Percentiles rank a stretch among this genome's conserved stretches.
Evolutionary conservation across 2,113 vertebrate species (phyloP).

Genomic region (Pantherophis guttatus): DNA sequence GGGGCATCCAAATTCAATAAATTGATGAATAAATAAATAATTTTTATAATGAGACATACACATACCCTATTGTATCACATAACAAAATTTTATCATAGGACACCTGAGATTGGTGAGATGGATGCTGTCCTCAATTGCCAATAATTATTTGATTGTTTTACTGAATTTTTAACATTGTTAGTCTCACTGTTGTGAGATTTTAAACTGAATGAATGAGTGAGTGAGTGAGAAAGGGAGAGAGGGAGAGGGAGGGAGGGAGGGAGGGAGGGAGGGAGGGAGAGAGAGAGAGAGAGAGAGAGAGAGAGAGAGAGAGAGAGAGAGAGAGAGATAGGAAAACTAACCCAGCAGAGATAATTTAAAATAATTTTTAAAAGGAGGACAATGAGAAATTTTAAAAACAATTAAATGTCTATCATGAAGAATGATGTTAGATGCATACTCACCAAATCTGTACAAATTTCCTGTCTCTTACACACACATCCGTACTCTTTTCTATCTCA

Average conservation of each 20-base stretch:
- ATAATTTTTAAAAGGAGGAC: background rate
- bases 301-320: too few species aligned
- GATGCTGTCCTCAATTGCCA: background rate
- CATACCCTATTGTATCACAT: background rate
- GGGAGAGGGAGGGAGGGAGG: rapidly evolving
- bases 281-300: too few species aligned
- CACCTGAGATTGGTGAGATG: background rate
- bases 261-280: too few species aligned
- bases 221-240: too few species aligned
- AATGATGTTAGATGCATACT: background rate
- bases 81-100: background rate
- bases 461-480: background rate
- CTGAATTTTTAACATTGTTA: background rate
- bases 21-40: background rate
- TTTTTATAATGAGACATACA: background rate
- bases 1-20: background rate
- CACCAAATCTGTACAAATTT: background rate
- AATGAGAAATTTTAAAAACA: background rate
- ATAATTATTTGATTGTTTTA: background rate
- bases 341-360: background rate
- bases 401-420: background rate
- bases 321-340: background rate
- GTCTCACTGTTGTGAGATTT: background rate
- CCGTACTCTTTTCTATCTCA: background rate
- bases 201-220: background rate